Evolutionary conservation across 2,113 vertebrate species (phyloP).

Genomic region (Pimephales promelas): DNA sequence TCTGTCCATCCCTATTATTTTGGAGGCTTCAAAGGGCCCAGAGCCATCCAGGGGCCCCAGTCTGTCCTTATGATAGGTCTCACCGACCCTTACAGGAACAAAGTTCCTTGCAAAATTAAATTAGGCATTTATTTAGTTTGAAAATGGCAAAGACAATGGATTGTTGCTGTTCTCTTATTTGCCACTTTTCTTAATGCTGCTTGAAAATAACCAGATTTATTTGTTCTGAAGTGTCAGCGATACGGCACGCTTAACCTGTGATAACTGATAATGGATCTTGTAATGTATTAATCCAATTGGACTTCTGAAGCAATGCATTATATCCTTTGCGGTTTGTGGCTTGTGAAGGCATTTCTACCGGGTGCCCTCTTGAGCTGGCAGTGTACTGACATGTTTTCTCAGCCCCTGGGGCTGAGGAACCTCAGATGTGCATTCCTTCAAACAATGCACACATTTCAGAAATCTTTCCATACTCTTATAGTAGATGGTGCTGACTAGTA

Average conservation of each 20-base stretch:
- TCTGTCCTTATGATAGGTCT: conserved; percentile 61
- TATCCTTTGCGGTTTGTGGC: conserved; percentile 58
- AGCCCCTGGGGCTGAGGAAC: conserved; percentile 69
- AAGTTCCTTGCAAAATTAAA: conserved; percentile 52
- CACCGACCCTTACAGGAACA: conserved; percentile 63
- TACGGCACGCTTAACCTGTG: not conserved
- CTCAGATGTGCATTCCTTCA: conserved; percentile 79
- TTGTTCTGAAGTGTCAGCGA: not conserved
- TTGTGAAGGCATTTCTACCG: conserved; percentile 65
- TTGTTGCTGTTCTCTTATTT: not conserved
- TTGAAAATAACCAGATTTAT: not conserved
- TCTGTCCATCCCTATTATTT: conserved; percentile 81
- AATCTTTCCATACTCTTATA: conserved; percentile 55
- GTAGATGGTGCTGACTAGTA: not conserved
- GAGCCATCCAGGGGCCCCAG: conserved; percentile 60
- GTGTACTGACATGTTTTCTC: conserved; percentile 81
- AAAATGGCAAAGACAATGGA: conserved; percentile 1
- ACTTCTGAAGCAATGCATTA: conserved; percentile 42
- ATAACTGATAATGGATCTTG: conserved; percentile 26
- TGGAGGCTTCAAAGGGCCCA: conserved; percentile 76
- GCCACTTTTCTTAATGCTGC: not conserved
- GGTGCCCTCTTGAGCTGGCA: conserved; percentile 68
- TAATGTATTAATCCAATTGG: conserved; percentile 22
- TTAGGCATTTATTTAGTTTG: not conserved
- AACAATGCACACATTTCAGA: conserved; percentile 74